These are phyloP conservation scores for Chaetodon auriga DNA, from an alignment of 2,113 vertebrate genomes.

Conservation along the genomic window DNA sequence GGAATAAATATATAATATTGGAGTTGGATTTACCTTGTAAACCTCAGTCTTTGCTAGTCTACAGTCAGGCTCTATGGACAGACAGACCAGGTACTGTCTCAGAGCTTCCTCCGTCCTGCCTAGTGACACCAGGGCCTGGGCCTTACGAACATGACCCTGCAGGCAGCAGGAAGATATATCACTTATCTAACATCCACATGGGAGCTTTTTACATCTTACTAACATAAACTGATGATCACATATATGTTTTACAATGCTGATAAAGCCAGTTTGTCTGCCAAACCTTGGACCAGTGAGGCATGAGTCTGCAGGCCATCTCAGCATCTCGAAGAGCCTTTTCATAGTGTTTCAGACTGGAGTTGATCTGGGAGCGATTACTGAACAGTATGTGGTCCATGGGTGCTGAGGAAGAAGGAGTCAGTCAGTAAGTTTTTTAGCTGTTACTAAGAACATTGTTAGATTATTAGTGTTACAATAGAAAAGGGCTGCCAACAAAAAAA, in stretches of 20 bases:
- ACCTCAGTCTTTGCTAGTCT: slow-evolving; percentile 88
- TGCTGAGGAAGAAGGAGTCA: slow-evolving; percentile 77
- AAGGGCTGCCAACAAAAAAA: no score
- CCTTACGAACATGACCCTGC: slow-evolving; percentile 92
- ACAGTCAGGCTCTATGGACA: slow-evolving; percentile 90
- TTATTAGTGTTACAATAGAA: no score
- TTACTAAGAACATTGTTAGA: neutral
- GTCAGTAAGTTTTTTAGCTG: neutral
- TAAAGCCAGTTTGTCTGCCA: neutral
- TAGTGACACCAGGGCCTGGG: slow-evolving; percentile 89
- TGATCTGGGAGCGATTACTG: slow-evolving; percentile 93
- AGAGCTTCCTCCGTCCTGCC: slow-evolving; percentile 91
- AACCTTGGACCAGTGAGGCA: slow-evolving; percentile 93
- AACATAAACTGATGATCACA: neutral
- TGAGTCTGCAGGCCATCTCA: slow-evolving; percentile 89
- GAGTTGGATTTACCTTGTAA: slow-evolving; percentile 83
- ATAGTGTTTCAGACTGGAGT: slow-evolving; percentile 89
- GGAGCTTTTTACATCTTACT: neutral
- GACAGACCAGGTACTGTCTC: slow-evolving; percentile 90
- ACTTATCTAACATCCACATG: neutral
- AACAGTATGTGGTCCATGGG: slow-evolving; percentile 92
- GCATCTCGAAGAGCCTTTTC: slow-evolving; percentile 89
- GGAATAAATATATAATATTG: no score
- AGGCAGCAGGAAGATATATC: neutral
- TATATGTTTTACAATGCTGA: neutral